A percentile compares a stretch with the other conserved stretches of the same genome.
Evolutionary conservation across 2,113 vertebrate genomes (phyloP).

Genomic region (Chaetura pelagica): DNA sequence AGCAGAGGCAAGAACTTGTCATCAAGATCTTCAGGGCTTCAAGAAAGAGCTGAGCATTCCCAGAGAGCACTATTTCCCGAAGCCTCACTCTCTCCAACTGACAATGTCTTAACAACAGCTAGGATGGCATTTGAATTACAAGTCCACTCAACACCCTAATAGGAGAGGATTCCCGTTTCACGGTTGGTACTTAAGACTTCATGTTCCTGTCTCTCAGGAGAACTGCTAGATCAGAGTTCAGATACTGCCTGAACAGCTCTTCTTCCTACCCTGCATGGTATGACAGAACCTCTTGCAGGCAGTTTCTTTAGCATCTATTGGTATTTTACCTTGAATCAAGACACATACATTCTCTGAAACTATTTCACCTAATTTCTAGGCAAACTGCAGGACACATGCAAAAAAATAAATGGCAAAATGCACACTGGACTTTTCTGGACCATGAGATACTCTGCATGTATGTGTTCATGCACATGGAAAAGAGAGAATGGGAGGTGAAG

Average conservation of each 20-base stretch:
- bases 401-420: background rate
- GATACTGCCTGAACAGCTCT: background rate
- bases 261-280: background rate
- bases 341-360: background rate
- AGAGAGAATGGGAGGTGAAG: background rate
- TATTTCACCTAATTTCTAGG: constrained; percentile 1
- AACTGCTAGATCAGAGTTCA: background rate
- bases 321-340: background rate
- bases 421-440: background rate
- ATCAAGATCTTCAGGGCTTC: background rate
- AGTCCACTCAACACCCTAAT: background rate
- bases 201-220: background rate
- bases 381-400: background rate
- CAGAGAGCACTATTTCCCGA: background rate
- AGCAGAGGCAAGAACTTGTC: background rate
- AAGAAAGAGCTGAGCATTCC: background rate
- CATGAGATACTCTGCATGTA: accelerated
- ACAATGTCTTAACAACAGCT: background rate
- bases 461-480: background rate
- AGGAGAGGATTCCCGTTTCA: background rate
- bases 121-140: background rate
- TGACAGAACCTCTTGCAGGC: background rate
- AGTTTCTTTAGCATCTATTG: background rate
- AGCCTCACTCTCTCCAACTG: background rate
- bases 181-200: background rate